Base-by-base conservation (phyloP, 37 sponge, comb jelly and placozoan genomes). In the Aphrocallistes beatrix region DNA sequence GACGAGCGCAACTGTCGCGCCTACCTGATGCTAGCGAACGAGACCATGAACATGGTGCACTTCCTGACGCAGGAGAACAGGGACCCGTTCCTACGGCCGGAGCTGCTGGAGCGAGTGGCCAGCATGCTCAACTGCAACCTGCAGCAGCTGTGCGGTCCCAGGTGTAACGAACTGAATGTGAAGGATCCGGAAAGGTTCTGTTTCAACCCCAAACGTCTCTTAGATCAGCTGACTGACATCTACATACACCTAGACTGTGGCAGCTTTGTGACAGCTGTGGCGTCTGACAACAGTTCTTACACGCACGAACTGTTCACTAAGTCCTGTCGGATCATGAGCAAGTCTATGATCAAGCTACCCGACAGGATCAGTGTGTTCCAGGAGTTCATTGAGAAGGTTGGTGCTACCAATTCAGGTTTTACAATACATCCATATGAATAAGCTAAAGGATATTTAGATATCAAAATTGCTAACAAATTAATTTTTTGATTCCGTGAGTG, bases 51-150 rank as follows among this genome's bases (percentile, higher is more conserved):
- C 51, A 89, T 93, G 86, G 89, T 97, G 42, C 95, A 93, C 84
- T 90, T 89, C 82, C 88, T 97, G 39, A 95, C 93, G 0, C 40
- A 50, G 40, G 89, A 89, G 82, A 85, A 92, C 38, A 89, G 86
- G 39, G 89, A 86, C 36, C 93, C 93, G 0, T 94, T 97, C 85
- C 86, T 92, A 0, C 38, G 92, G 83, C 87, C 89, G 87, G 94
- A 92, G 69, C 85, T 97, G 49, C 82, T 84, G 36, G 87, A 83
- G 1, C 82, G 95, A 38, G 86, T 97, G 30, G 91, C 90, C 23
- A 82, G 89, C 21, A 94, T 97, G 98, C 88, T 97, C 38, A 97
- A 94, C 81, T 97, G 91, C 87, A 97, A 94, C 82, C 87, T 97
- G 19, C 84, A 86, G 85, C 95, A 97, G 88, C 87, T 97, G 39